Percentiles rank a stretch among this genome's conserved stretches.
These are phyloP conservation scores for Anisognathus igniventris DNA, from an alignment of 2,797 vertebrate genomes.

Conservation along the genomic window DNA sequence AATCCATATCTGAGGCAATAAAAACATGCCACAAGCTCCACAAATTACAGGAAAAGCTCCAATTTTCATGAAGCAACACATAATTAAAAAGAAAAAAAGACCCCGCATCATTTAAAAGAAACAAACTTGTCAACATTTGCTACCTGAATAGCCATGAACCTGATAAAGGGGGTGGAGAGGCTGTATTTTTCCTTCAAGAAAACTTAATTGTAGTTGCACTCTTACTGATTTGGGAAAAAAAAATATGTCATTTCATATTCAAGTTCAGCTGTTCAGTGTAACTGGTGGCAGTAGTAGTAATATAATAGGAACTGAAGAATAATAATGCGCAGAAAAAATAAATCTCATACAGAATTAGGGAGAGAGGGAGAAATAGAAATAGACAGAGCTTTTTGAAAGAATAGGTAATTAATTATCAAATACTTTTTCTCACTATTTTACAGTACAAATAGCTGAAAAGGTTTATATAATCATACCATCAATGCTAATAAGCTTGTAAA, in stretches of 20 bases:
- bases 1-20: not conserved
- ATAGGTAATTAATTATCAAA: not conserved
- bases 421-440: not conserved
- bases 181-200: not conserved
- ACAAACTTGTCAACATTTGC: not conserved
- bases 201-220: not conserved
- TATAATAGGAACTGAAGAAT: not conserved
- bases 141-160: not conserved
- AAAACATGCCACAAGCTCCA: not conserved
- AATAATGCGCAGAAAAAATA: not conserved
- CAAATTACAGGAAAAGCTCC: not conserved
- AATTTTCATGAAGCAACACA: not conserved
- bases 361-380: not conserved
- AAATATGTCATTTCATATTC: not conserved
- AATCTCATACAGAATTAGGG: not conserved
- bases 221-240: not conserved
- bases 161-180: not conserved
- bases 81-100: not conserved
- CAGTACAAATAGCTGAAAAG: not conserved
- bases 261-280: not conserved
- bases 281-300: not conserved
- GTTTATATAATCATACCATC: not conserved
- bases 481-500: slow-evolving; percentile 80
- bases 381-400: not conserved
- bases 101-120: not conserved